Evolutionary conservation across 2,797 vertebrate species (phyloP), one percentile per base, ranked within the genome.

Genomic region (Catostomus latipinnis): DNA sequence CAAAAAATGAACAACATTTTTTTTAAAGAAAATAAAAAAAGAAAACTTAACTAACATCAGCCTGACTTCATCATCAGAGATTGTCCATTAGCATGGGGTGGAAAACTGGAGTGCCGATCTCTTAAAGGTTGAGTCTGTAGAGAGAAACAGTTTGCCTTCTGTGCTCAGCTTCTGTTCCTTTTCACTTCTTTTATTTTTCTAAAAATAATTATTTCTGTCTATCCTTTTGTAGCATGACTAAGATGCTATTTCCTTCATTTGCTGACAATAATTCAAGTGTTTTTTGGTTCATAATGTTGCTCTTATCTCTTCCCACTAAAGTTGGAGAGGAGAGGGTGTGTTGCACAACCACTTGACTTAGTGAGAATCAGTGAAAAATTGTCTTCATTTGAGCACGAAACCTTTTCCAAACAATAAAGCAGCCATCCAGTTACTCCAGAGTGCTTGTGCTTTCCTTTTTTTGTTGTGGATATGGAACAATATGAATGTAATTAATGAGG

Each of bases 321-420:
- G 91, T 90, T 90, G 90, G 92, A 92, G 90, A 89, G 91, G 90
- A 90, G 90, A 92, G 76, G 83, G 82, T 92, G 92, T 94, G 93
- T 92, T 93, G 92, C 93, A 93, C 92, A 93, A 93, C 90, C 90
- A 93, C 91, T 88, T 92, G 87, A 90, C 90, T 92, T 87, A 89
- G 88, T 87, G 88, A 91, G 90, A 93, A 92, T 89, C 90, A 88
- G 89, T 91, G 92, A 94, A 93, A 92, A 92, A 94, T 92, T 95
- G 93, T 93, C 90, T 94, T 93, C 90, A 93, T 94, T 94, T 94
- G 93, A 94, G 94, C 94, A 94, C 92, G 93, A 87, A 94, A 94
- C 87, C 92, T 93, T 94, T 94, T 94, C 93, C 93, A 93, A 94
- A 93, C 92, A 94, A 94, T 94, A 94, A 94, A 94, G 93, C 94